These are phyloP conservation scores for Phaetusa simplex DNA, from an alignment of 2,113 vertebrate species.

Conservation along the genomic window DNA sequence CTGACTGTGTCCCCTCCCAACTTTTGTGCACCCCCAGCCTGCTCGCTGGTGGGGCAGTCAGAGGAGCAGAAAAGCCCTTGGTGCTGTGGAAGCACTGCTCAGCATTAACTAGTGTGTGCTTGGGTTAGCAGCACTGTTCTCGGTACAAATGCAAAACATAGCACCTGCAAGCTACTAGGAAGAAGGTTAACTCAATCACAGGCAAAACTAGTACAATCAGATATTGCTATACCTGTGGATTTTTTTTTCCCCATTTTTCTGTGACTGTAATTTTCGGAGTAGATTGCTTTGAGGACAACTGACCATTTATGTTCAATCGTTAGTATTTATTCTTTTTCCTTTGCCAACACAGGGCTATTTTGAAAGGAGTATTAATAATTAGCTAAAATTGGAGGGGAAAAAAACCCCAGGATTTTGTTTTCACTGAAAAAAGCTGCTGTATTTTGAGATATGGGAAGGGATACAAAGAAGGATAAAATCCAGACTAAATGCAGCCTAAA, in stretches of 20 bases:
- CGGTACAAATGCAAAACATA: background rate
- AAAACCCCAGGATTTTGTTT: background rate
- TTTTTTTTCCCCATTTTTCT: background rate
- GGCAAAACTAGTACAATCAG: background rate
- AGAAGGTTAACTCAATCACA: background rate
- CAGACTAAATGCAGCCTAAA: background rate
- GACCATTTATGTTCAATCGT: background rate
- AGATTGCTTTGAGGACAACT: background rate
- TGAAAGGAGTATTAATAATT: background rate
- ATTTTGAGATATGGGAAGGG: background rate
- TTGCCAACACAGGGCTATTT: background rate
- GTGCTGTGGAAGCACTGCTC: background rate
- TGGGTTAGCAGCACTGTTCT: background rate
- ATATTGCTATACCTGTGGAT: background rate
- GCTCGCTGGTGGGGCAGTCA: background rate
- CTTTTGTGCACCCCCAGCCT: background rate
- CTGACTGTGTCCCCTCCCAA: background rate
- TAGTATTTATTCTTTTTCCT: background rate
- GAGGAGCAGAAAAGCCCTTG: background rate
- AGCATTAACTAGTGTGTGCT: rapidly evolving
- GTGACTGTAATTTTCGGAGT: background rate
- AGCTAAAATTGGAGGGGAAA: background rate
- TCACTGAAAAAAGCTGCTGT: background rate
- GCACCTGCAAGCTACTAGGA: background rate
- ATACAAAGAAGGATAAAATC: background rate